Evolutionary conservation across 2,797 vertebrate species (phyloP).

Genomic region (Decapterus maruadsi): DNA sequence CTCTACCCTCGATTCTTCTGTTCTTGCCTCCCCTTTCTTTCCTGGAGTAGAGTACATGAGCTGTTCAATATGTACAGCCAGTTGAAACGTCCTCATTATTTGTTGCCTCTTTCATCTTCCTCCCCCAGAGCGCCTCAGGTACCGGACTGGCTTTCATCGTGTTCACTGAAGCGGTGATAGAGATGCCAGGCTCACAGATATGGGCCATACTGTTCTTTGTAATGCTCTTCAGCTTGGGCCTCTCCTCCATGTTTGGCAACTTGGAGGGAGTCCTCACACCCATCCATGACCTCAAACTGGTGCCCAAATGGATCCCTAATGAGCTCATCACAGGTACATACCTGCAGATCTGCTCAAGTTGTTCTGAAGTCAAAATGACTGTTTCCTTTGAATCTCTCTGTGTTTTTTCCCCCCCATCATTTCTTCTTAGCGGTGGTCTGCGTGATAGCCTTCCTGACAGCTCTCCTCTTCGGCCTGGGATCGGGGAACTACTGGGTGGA

Average conservation of each 20-base stretch:
- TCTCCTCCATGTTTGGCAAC: constrained; percentile 95
- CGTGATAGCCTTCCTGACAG: constrained; percentile 80
- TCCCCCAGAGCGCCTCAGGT: constrained; percentile 89
- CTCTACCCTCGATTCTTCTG: background rate
- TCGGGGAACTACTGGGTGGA: constrained; percentile 97
- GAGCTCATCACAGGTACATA: constrained; percentile 89
- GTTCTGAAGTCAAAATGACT: background rate
- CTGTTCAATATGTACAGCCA: background rate
- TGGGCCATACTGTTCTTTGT: constrained; percentile 94
- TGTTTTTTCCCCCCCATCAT: background rate
- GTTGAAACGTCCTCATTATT: background rate
- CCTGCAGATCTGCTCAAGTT: background rate
- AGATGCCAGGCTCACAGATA: constrained; percentile 91
- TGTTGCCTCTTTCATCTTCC: constrained; percentile 7
- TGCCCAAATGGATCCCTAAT: constrained; percentile 86
- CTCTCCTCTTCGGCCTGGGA: constrained; percentile 88
- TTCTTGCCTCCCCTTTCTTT: constrained; percentile 1
- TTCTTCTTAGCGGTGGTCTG: constrained; percentile 83
- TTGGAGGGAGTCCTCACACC: constrained; percentile 90
- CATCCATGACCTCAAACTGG: constrained; percentile 84
- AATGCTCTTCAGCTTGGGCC: constrained; percentile 93
- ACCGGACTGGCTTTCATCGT: constrained; percentile 93
- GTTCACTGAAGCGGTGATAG: constrained; percentile 91
- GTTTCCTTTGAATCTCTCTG: background rate
- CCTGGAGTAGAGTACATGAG: constrained; percentile 1